Base-by-base conservation (phyloP, 37 sponge, comb jelly and placozoan genomes). In the Dysidea cf. avara region DNA sequence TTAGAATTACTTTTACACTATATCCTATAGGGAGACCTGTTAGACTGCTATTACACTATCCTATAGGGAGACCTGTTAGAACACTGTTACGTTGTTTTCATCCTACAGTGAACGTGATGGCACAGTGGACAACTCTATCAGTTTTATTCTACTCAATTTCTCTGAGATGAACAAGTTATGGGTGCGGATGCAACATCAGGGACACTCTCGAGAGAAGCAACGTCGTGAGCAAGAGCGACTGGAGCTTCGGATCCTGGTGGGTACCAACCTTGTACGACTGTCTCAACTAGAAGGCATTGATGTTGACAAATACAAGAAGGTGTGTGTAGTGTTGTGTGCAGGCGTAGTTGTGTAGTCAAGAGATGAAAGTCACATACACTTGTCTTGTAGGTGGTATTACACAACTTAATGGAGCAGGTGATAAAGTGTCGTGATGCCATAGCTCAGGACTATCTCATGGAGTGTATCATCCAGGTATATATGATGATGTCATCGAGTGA, bases 141-240 rank as follows among this genome's bases (percentile, higher is more conserved):
- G 72, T n/a, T 97, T 97, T 68, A 89, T 97, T 39, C 82, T 86
- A 16, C 92, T 88, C 17, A 97, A 97, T 87, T 97, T 87, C 69
- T 63, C 76, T 36, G 99, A 97, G 90, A 97, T 97, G 99, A 97
- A 97, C 85, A 97, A 97, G 78, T 83, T 97, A 49, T 97, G 99
- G 99, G 99, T 97, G 30, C 89, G 99, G 25, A 97, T 97, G 95
- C 99, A 97, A 64, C 96, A 97, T 78, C 99, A 97, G 87, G 99
- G 99, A 13, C 99, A 98, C 83, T 83, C 96, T 9, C 66, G 89
- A 62, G 99, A 98, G 84, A 92, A 85, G 71, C 87, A 88, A 54
- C 82, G 86, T 74, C 68, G 99, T 20, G 99, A 98, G 74, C 86
- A 95, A 73, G 99, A 98, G 72, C 63, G 99, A 29, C 82, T 87